Conservation (phyloP, 2,113 vertebrate genomes). For the Ardeotis arabs region DNA sequence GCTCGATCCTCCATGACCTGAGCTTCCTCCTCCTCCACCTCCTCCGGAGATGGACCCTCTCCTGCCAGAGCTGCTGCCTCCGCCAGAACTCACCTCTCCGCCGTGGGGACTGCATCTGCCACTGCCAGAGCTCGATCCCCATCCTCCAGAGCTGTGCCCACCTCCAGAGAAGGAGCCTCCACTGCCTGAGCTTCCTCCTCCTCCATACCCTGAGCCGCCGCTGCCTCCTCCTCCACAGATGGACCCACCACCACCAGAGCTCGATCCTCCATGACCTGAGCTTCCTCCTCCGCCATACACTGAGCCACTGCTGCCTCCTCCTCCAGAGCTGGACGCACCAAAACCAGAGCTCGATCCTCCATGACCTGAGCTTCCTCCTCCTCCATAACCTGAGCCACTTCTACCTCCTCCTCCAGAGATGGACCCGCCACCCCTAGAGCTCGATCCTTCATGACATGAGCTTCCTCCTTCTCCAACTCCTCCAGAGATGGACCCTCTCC, state of each 20-base stretch:
- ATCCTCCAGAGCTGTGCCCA: background rate
- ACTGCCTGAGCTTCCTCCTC: background rate
- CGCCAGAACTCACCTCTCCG: background rate
- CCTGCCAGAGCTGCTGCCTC: background rate
- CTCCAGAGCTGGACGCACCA: too few relatives aligned
- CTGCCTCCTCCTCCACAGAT: background rate
- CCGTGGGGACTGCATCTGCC: background rate
- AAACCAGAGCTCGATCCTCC: too few relatives aligned
- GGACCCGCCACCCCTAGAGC: too few relatives aligned
- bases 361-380: too few relatives aligned
- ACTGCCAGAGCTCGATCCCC: background rate
- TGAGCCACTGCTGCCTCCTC: too few relatives aligned
- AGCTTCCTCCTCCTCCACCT: background rate
- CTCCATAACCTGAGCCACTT: too few relatives aligned
- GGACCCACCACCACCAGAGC: fast-evolving
- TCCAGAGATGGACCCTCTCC: background rate
- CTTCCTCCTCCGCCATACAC: too few relatives aligned
- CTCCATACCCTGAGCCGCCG: background rate
- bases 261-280: too few relatives aligned
- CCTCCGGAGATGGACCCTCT: too few relatives aligned
- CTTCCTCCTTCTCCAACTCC: background rate
- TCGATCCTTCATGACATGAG: too few relatives aligned
- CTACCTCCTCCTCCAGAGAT: too few relatives aligned
- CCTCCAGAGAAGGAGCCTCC: background rate
- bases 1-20: background rate